Evolutionary conservation across 2,113 vertebrate species (phyloP).

Genomic region (Mastomys natalensis): DNA sequence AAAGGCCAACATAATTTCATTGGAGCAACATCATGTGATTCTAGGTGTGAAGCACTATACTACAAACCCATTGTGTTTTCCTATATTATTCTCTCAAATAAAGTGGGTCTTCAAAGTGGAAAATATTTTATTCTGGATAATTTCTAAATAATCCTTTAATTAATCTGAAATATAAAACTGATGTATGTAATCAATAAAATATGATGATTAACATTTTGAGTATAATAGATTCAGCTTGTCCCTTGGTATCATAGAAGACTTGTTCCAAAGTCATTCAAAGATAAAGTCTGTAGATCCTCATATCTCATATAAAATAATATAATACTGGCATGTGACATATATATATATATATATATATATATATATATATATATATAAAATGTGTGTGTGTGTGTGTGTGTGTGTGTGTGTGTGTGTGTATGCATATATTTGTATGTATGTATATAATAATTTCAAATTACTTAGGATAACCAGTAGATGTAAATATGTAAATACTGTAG

Average conservation of each 20-base stretch:
- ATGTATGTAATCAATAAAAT: background rate
- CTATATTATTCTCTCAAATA: background rate
- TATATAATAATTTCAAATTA: background rate
- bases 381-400: background rate
- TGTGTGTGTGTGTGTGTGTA: background rate
- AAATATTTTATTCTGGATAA: background rate
- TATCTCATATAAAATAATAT: background rate
- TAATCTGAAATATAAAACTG: background rate
- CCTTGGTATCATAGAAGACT: background rate
- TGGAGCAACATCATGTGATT: background rate
- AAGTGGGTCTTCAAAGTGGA: background rate
- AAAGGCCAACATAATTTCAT: conserved; percentile 46
- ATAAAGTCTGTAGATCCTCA: background rate
- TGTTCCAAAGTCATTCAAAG: background rate
- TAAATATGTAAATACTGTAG: background rate
- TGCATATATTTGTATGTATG: background rate
- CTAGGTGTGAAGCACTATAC: background rate
- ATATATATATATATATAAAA: too few relatives aligned
- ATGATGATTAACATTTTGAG: background rate
- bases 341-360: background rate
- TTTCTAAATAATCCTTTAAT: background rate
- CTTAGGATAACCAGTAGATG: background rate
- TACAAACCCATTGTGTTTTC: background rate
- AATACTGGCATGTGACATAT: too few relatives aligned
- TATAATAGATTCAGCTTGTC: background rate